Evolutionary conservation across 2,113 vertebrate genomes (phyloP), one percentile per base, ranked within the genome.

Genomic region (Malurus alboscapulatus): DNA sequence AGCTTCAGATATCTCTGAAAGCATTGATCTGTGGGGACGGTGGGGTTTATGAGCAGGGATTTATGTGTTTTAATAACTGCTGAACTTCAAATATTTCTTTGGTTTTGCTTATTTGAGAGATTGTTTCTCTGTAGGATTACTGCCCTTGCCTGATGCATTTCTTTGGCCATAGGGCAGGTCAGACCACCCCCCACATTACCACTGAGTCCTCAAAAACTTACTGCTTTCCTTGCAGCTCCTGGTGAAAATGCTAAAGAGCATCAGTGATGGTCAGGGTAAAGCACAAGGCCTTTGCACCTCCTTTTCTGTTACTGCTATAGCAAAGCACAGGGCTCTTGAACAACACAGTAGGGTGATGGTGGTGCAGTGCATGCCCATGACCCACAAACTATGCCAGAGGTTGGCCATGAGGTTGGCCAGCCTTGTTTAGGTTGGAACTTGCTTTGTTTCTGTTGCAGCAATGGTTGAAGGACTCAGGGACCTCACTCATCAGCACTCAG

Each of bases 401-500:
- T 0, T 20, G 48, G 40, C 50, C n/a, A 15, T 0, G 13, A 78
- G 17, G n/a, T 21, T 58, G 3, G 1, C 25, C 76, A 59, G 0
- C 24, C 32, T n/a, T 50, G 26, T n/a, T 92, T 63, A 34, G 32
- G 2, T 32, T 50, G 61, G 51, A 24, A 48, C 11, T 26, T 40
- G 20, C 32, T 62, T 50, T 72, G 25, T 30, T 6, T 32, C 18
- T 47, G 29, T 4, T 36, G 55, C 15, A 72, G 48, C 30, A 47
- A 1, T 3, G 0, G 0, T 2, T 17, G 12, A 9, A 63, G 1
- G 3, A 27, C 44, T 57, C 9, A 1, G 17, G 18, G 32, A 36
- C 34, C 27, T 25, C 40, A 12, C 6, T 32, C 27, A 3, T 11
- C 51, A 61, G 26, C 0, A 0, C 18, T 48, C 29, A 4, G n/a